Conservation (phyloP, 2,888 invertebrate genomes). For the Miltochrista miniata region DNA sequence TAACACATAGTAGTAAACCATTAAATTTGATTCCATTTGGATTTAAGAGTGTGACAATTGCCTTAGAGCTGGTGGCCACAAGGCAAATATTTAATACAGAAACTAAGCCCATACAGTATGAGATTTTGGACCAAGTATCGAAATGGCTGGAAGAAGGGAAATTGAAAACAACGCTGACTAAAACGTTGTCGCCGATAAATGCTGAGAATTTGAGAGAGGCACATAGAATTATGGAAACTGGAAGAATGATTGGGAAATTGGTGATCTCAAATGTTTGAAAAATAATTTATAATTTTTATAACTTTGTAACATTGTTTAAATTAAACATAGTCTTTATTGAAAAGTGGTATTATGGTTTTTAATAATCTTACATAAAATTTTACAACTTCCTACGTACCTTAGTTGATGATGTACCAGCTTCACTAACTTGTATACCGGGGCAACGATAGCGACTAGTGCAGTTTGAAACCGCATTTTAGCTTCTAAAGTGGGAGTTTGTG, state of each 20-base stretch:
- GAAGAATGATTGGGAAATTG: slow-evolving; percentile 65
- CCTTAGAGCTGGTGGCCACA: slow-evolving; percentile 67
- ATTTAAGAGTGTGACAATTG: slow-evolving; percentile 69
- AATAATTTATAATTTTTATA: too few relatives aligned
- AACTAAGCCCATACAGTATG: slow-evolving; percentile 60
- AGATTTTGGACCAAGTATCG: slow-evolving; percentile 59
- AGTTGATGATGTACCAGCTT: too few relatives aligned
- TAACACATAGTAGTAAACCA: slow-evolving; percentile 66
- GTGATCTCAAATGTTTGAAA: slow-evolving; percentile 41
- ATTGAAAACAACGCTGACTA: slow-evolving; percentile 61
- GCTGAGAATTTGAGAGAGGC: slow-evolving; percentile 67
- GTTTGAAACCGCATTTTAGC: too few relatives aligned
- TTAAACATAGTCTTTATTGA: too few relatives aligned
- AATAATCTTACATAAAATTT: too few relatives aligned
- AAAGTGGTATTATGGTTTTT: too few relatives aligned
- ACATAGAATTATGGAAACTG: slow-evolving; percentile 64
- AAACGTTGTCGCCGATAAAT: slow-evolving; percentile 66
- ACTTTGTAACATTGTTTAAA: too few relatives aligned
- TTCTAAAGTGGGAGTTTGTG: too few relatives aligned
- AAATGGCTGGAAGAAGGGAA: slow-evolving; percentile 60
- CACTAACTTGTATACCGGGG: too few relatives aligned
- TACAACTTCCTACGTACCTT: too few relatives aligned
- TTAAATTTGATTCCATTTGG: slow-evolving; percentile 62
- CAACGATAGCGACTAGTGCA: too few relatives aligned
- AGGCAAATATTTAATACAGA: slow-evolving; percentile 68